A percentile compares a stretch with the other conserved stretches of the same genome.
phyloP scores from a whole-genome alignment of 2,888 invertebrate species.

The Drosophila cracens region DNA sequence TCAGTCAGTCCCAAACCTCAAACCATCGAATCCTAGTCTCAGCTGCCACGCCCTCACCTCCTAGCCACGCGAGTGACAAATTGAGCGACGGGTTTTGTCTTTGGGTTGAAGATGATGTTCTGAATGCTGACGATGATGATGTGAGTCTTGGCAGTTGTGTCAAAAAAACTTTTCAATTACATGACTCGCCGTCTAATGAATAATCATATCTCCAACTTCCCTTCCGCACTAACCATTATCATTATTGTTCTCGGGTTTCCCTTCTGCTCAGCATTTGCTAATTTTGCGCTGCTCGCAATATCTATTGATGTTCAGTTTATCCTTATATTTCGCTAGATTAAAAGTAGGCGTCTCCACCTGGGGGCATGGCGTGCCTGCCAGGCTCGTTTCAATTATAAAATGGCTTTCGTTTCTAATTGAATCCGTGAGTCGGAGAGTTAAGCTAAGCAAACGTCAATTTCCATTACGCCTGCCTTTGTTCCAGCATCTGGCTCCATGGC shows the following conservation, averaged over 20 bases:
- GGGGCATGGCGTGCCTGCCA: conserved; percentile 27
- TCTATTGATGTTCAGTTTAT: conserved; percentile 39
- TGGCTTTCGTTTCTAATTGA: conserved; percentile 80
- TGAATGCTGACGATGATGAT: conserved; percentile 19
- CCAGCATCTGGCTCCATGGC: conserved; percentile 38
- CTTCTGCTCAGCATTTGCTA: background rate
- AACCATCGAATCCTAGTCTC: conserved; percentile 9
- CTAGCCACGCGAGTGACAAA: conserved; percentile 72
- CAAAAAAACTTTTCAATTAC: conserved; percentile 74
- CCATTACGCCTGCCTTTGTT: conserved; percentile 3
- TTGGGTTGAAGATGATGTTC: conserved; percentile 21
- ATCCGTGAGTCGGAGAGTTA: conserved; percentile 59
- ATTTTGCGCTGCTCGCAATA: conserved; percentile 18
- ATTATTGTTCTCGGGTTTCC: conserved; percentile 12
- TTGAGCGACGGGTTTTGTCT: conserved; percentile 64
- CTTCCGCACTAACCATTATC: conserved; percentile 21
- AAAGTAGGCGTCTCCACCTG: conserved; percentile 13
- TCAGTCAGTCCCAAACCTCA: conserved; percentile 39
- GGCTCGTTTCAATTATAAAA: conserved; percentile 77
- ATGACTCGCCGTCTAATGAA: conserved; percentile 51
- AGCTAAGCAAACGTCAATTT: conserved; percentile 48
- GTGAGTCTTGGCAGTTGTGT: conserved; percentile 25
- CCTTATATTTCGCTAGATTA: background rate
- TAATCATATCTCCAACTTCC: conserved; percentile 51
- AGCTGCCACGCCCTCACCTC: conserved; percentile 48